Conservation (phyloP, 2,888 invertebrate genomes). For the Tridacna crocea region DNA sequence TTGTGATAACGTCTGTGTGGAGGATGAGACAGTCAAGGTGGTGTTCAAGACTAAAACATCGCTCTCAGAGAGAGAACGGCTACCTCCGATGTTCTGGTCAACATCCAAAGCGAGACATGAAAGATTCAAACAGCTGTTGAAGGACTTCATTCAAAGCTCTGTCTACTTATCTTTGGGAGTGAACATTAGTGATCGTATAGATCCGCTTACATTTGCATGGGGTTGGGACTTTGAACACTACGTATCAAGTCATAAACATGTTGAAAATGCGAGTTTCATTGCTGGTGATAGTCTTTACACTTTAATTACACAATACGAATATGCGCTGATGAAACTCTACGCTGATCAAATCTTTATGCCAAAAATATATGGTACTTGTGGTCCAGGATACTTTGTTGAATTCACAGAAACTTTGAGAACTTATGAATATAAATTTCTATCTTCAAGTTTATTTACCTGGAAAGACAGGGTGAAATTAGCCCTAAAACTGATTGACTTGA, state of each 20-base stretch:
- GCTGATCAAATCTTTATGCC: slow-evolving; percentile 88
- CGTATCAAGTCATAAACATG: slow-evolving; percentile 32
- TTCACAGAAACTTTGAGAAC: slow-evolving; percentile 84
- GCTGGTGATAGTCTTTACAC: slow-evolving; percentile 85
- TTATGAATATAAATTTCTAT: slow-evolving; percentile 63
- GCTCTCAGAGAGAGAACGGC: slow-evolving; percentile 16
- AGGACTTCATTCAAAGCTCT: background rate
- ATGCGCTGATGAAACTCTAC: slow-evolving; percentile 87
- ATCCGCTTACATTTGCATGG: slow-evolving; percentile 62
- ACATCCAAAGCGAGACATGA: background rate
- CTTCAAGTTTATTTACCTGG: slow-evolving; percentile 69
- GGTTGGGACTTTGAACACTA: slow-evolving; percentile 49
- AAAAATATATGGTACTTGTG: slow-evolving; percentile 88
- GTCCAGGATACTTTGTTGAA: slow-evolving; percentile 88
- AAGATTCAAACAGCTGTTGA: background rate
- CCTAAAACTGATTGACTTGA: slow-evolving; percentile 87
- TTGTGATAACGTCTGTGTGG: slow-evolving; percentile 59
- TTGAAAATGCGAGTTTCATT: slow-evolving; percentile 33
- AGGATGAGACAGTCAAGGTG: slow-evolving; percentile 52
- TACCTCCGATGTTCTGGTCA: background rate
- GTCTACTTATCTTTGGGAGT: slow-evolving; percentile 20
- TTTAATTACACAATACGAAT: slow-evolving; percentile 89
- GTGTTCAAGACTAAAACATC: slow-evolving; percentile 67
- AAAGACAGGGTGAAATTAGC: slow-evolving; percentile 73
- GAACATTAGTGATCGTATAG: slow-evolving; percentile 37